Conservation (phyloP, 2,888 invertebrate species). For the Xanthia togata region DNA sequence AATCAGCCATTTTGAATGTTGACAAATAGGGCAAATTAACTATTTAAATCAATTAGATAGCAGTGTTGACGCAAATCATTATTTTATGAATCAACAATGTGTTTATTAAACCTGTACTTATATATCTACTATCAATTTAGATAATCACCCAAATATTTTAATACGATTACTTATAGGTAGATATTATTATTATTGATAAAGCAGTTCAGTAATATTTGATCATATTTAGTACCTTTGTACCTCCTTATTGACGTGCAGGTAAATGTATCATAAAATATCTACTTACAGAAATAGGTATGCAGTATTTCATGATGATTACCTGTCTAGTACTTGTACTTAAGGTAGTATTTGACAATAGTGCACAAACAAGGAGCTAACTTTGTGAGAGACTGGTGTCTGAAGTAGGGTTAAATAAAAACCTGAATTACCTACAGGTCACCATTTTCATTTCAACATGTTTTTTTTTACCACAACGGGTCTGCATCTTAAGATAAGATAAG, state of each 20-base stretch:
- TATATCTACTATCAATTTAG: too few species aligned
- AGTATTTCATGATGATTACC: too few species aligned
- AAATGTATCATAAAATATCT: background rate
- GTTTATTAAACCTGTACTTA: background rate
- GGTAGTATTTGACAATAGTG: too few species aligned
- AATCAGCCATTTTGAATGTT: background rate
- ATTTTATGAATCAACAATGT: conserved; percentile 12
- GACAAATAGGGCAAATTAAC: background rate
- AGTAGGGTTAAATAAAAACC: too few species aligned
- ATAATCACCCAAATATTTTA: background rate
- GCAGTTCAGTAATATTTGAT: background rate
- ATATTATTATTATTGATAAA: conserved; percentile 13
- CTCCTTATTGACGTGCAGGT: background rate
- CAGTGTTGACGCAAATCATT: conserved; percentile 17
- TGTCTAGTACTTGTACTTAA: too few species aligned
- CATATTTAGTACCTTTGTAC: background rate
- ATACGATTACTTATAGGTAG: conserved; percentile 26
- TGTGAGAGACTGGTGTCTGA: too few species aligned
- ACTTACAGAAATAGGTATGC: too few species aligned
- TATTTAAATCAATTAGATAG: conserved; percentile 18
- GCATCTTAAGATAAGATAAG: too few species aligned
- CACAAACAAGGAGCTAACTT: too few species aligned
- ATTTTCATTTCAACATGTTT: too few species aligned
- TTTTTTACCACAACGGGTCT: too few species aligned
- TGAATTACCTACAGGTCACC: too few species aligned